phyloP scores from a whole-genome alignment of 2,888 invertebrate genomes.

The Dione vanillae region DNA sequence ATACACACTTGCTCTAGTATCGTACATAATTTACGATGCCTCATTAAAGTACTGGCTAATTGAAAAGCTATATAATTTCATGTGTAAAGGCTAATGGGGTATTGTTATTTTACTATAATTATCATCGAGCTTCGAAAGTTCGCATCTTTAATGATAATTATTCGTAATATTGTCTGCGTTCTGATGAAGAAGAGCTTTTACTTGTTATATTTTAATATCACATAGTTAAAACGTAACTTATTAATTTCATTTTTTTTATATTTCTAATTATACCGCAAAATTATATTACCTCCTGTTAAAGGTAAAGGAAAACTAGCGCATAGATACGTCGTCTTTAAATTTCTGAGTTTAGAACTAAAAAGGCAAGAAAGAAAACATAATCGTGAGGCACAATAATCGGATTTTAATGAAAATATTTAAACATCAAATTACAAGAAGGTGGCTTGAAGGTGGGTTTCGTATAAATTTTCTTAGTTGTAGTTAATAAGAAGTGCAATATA shows the following conservation, averaged over 20 bases:
- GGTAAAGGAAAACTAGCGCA: too few relatives aligned
- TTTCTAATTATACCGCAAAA: too few relatives aligned
- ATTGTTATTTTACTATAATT: neutral
- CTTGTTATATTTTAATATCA: neutral
- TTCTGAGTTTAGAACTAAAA: too few relatives aligned
- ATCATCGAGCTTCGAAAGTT: neutral
- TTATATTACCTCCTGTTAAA: too few relatives aligned
- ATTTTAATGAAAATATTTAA: too few relatives aligned
- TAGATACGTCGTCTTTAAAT: too few relatives aligned
- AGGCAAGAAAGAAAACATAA: too few relatives aligned
- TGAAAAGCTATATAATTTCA: conserved; percentile 14
- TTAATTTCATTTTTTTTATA: neutral
- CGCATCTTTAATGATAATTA: neutral
- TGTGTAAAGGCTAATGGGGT: neutral
- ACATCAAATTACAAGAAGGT: too few relatives aligned
- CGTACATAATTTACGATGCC: conserved; percentile 8
- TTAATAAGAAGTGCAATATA: too few relatives aligned
- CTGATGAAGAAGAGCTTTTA: neutral
- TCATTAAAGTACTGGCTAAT: conserved; percentile 4
- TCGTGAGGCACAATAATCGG: too few relatives aligned
- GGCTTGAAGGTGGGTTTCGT: too few relatives aligned
- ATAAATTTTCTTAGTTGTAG: too few relatives aligned
- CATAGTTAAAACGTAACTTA: neutral
- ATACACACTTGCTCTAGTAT: conserved; percentile 2
- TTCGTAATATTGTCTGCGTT: neutral